A percentile compares a stretch with the other conserved stretches of the same genome.
phyloP scores from a whole-genome alignment of 2,888 invertebrate species.

The Lithodes maja region DNA sequence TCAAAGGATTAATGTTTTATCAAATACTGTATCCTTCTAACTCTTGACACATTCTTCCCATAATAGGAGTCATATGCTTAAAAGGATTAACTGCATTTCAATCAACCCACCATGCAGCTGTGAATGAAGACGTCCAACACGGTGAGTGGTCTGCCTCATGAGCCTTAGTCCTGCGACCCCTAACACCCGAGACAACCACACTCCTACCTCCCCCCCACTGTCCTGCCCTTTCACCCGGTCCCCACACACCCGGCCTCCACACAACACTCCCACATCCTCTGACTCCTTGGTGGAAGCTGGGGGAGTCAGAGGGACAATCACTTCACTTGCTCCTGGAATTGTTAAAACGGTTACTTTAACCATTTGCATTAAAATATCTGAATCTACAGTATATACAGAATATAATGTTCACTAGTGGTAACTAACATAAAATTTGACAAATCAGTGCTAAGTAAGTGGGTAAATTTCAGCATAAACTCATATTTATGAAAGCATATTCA shows the following conservation, averaged over 20 bases:
- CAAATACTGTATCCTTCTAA: too few species aligned
- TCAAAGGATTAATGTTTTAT: too few species aligned
- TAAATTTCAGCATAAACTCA: too few species aligned
- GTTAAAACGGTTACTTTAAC: too few species aligned
- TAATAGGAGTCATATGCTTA: too few species aligned
- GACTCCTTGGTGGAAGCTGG: slow-evolving; percentile 65
- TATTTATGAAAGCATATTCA: too few species aligned
- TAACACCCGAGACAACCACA: slow-evolving; percentile 87
- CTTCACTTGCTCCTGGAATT: slow-evolving; percentile 76
- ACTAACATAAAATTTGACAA: too few species aligned
- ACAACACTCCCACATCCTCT: slow-evolving; percentile 73
- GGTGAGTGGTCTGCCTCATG: slow-evolving; percentile 39
- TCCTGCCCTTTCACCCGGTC: slow-evolving; percentile 86
- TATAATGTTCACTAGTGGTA: too few species aligned
- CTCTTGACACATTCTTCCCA: too few species aligned
- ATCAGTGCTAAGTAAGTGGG: too few species aligned
- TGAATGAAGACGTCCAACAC: slow-evolving; percentile 13
- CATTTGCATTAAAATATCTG: too few species aligned
- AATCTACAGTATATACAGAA: too few species aligned
- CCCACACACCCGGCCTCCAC: slow-evolving; percentile 90
- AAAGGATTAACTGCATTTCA: background rate
- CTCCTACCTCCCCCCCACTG: slow-evolving; percentile 86
- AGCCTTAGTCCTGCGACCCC: slow-evolving; percentile 77
- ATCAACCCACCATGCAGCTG: background rate
- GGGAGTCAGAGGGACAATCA: slow-evolving; percentile 78